A percentile compares a stretch with the other conserved stretches of the same genome.
phyloP scores from a whole-genome alignment of 2,797 vertebrate genomes.

The Poeciliopsis gracilis region DNA sequence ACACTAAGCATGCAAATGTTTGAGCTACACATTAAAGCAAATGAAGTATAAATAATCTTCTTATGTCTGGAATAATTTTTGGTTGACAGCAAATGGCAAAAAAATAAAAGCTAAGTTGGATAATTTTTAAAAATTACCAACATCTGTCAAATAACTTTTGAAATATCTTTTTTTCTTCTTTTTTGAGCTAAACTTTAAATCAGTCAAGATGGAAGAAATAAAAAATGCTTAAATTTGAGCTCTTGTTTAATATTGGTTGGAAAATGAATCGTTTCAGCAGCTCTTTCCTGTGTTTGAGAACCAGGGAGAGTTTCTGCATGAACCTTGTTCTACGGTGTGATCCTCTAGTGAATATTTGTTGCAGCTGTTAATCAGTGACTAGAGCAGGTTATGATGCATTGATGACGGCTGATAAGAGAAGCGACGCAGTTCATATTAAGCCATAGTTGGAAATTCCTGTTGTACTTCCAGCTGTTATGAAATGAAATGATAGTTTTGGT shows the following conservation, averaged over 20 bases:
- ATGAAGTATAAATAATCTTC: background rate
- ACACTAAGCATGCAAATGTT: background rate
- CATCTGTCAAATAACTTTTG: background rate
- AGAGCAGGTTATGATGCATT: constrained; percentile 16
- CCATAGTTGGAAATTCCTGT: background rate
- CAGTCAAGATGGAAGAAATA: background rate
- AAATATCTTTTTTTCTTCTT: background rate
- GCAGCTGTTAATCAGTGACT: constrained; percentile 62
- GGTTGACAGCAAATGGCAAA: background rate
- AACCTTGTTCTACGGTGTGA: constrained; percentile 37
- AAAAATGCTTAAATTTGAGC: background rate
- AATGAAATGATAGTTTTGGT: background rate
- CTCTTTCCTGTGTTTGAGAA: constrained; percentile 13
- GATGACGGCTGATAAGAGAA: constrained; percentile 1
- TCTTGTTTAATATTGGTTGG: no score
- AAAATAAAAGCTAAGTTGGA: background rate
- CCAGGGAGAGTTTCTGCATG: constrained; percentile 7
- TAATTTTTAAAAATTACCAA: background rate
- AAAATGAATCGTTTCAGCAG: background rate
- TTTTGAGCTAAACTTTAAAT: background rate
- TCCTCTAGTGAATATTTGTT: background rate
- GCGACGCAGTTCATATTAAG: constrained; percentile 8
- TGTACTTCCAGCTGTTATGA: constrained; percentile 10
- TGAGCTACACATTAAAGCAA: background rate
- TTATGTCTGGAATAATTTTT: background rate